Evolutionary conservation across 2,797 vertebrate species (phyloP), one percentile per base, ranked within the genome.

Genomic region (Pagetopsis macropterus): DNA sequence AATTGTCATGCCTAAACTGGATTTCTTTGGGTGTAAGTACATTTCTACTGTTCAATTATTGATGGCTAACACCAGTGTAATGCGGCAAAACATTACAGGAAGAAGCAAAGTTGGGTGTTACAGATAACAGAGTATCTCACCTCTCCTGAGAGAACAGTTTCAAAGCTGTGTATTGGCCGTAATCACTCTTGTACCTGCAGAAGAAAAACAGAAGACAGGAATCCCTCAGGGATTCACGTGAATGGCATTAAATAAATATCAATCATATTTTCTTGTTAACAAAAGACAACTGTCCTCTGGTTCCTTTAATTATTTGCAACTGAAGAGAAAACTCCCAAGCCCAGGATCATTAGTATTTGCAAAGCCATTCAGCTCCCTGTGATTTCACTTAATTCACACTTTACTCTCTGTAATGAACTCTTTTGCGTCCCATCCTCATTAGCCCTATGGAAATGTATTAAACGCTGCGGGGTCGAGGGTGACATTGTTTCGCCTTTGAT

Each of bases 351-450:
- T 86, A 81, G 82, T 60, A 82, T 82, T 76, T 87, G 82, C 80
- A 81, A 73, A 85, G 70, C 69, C 79, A 72, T 81, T 88, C 81
- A 86, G 79, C 81, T 83, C 84, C 88, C 87, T 62, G 85, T 79
- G 83, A 89, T 85, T 92, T 81, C 58, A 76, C 83, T 72, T 85
- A 90, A 91, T 85, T 84, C 83, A 78, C 82, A 79, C 74, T 87
- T 92, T 82, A 85, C 71, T 86, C 70, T 76, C 19, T 15, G 45
- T 89, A 88, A 90, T 92, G 76, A 91, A 86, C 78, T 73, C 62
- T 59, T 90, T 76, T 84, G 76, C 75, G 83, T 77, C 69, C 65
- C 31, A 45, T 72, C 66, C 86, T 90, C 88, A 89, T 87, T 91
- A 90, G 72, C 65, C 45, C 76, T 40, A 69, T 65, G 67, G 78